Evolutionary conservation across 2,113 vertebrate species (phyloP).

Genomic region (Cynopterus brachyotis): DNA sequence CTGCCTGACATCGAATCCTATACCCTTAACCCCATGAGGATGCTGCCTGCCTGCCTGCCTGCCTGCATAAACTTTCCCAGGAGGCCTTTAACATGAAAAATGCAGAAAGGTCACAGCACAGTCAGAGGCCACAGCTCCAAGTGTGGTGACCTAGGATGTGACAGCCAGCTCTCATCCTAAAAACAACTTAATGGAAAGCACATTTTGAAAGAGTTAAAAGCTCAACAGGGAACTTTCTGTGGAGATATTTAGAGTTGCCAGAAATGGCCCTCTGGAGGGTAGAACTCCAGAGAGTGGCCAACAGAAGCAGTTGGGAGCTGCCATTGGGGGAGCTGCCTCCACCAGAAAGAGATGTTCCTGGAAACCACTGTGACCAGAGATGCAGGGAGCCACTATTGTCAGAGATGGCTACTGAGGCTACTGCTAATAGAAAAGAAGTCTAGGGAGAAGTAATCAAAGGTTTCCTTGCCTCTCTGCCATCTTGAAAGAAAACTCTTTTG

Average conservation of each 20-base stretch:
- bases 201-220: conserved; percentile 23
- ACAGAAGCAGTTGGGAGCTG: not conserved
- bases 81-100: not conserved
- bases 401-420: not conserved
- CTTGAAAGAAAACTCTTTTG: not conserved
- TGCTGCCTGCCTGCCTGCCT: not conserved
- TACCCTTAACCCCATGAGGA: not conserved
- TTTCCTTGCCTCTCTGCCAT: not conserved
- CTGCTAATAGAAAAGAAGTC: not conserved
- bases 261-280: not conserved
- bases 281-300: not conserved
- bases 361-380: not conserved
- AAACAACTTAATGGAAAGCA: not conserved
- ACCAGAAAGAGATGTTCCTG: not conserved
- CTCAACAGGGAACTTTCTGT: not conserved
- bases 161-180: not conserved
- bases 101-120: not conserved
- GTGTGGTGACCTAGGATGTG: not conserved
- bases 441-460: not conserved
- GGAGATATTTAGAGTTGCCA: not conserved
- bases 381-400: not conserved
- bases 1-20: not conserved
- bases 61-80: not conserved
- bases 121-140: not conserved
- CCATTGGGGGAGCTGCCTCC: not conserved